These are phyloP conservation scores for Aspidapion aeneum DNA, from an alignment of 2,888 invertebrate genomes.

Conservation along the genomic window DNA sequence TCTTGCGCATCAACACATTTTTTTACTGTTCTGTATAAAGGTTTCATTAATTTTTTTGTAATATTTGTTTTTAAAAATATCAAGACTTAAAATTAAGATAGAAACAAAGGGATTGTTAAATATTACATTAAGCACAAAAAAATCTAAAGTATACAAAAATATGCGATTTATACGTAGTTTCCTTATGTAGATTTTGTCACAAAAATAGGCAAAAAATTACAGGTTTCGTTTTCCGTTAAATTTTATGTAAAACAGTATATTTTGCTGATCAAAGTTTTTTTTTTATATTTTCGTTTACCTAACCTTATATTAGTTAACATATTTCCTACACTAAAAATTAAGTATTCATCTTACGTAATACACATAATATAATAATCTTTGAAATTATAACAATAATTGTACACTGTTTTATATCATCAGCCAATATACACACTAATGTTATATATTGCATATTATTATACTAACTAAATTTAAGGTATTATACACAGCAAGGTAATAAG, in stretches of 20 bases:
- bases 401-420: slow-evolving; percentile 44
- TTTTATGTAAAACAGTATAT: background rate
- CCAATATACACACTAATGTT: slow-evolving; percentile 45
- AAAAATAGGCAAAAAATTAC: background rate
- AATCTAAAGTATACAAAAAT: background rate
- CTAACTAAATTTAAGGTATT: too few species aligned
- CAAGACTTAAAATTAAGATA: background rate
- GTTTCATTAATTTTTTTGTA: too few species aligned
- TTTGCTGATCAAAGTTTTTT: slow-evolving; percentile 32
- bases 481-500: slow-evolving; percentile 51
- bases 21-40: too few species aligned
- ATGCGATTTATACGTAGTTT: background rate
- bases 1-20: too few species aligned
- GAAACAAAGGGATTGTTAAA: background rate
- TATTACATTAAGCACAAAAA: background rate
- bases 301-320: slow-evolving; percentile 41
- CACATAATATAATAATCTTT: slow-evolving; percentile 47
- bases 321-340: slow-evolving; percentile 41
- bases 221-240: background rate
- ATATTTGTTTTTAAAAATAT: too few species aligned
- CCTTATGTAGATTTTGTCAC: background rate
- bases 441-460: slow-evolving; percentile 48
- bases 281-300: slow-evolving; percentile 33
- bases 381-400: slow-evolving; percentile 50
- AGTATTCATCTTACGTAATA: too few species aligned